Conservation (phyloP, 2,888 invertebrate species). For the Bombylius discolor region DNA sequence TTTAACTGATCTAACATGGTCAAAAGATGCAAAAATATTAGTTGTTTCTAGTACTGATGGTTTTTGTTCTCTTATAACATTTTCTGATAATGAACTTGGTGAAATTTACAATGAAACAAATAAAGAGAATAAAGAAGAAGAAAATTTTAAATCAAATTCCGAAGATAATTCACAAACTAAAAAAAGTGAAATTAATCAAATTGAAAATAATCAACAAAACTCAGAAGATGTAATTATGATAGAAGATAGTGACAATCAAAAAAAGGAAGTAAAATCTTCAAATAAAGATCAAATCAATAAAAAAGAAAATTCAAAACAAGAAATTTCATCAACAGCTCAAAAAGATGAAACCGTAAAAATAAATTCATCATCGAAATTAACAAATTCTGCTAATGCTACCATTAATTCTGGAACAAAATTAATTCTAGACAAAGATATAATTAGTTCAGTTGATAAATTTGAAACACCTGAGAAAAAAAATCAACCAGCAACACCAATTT, state of each 20-base stretch:
- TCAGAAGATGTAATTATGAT: neutral
- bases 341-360: too few relatives aligned
- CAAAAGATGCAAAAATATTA: constrained; percentile 60
- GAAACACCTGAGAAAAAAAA: constrained; percentile 30
- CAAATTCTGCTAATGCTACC: too few relatives aligned
- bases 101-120: constrained; percentile 30
- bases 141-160: constrained; percentile 13
- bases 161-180: constrained; percentile 17
- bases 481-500: constrained; percentile 31
- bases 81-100: constrained; percentile 61
- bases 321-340: too few relatives aligned
- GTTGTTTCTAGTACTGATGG: constrained; percentile 81
- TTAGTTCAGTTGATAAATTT: constrained; percentile 32
- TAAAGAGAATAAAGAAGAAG: neutral
- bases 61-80: constrained; percentile 73
- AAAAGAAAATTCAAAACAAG: too few relatives aligned
- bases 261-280: too few relatives aligned
- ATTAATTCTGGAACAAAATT: neutral
- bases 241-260: too few relatives aligned
- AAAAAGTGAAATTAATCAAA: constrained; percentile 15
- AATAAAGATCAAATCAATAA: too few relatives aligned
- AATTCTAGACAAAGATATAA: constrained; percentile 27
- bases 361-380: too few relatives aligned
- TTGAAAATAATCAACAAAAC: constrained; percentile 11
- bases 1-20: constrained; percentile 80